These are phyloP conservation scores for Torymus aiolomorphi DNA, from an alignment of 2,888 invertebrate species.

Conservation along the genomic window DNA sequence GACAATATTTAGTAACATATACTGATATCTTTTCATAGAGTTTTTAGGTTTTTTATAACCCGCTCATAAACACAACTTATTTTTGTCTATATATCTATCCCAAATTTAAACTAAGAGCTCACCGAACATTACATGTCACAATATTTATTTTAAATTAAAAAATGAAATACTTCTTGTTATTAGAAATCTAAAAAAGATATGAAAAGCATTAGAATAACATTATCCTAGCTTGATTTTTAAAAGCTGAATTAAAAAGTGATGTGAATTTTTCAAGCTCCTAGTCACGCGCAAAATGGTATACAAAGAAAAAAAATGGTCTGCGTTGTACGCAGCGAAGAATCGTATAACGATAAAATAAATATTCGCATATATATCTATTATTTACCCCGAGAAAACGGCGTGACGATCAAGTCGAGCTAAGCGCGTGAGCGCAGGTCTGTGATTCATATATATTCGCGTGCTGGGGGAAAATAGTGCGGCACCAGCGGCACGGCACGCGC, in stretches of 20 bases:
- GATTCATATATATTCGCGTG: slow-evolving; percentile 48
- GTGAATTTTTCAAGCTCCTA: background rate
- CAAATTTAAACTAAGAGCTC: too few relatives aligned
- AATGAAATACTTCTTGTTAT: background rate
- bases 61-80: too few relatives aligned
- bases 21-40: too few relatives aligned
- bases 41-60: too few relatives aligned
- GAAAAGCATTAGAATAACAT: background rate
- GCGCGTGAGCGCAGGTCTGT: slow-evolving; percentile 50
- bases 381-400: slow-evolving; percentile 15
- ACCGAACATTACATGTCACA: too few relatives aligned
- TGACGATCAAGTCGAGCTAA: slow-evolving; percentile 50
- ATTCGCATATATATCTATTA: slow-evolving; percentile 34
- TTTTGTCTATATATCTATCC: too few relatives aligned
- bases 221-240: background rate
- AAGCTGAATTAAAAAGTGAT: background rate
- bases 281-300: slow-evolving; percentile 10
- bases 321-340: slow-evolving; percentile 38
- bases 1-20: too few relatives aligned
- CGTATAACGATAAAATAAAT: slow-evolving; percentile 40
- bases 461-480: slow-evolving; percentile 15
- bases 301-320: slow-evolving; percentile 25
- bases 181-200: background rate
- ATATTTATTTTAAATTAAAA: too few relatives aligned
- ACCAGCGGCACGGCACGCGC: slow-evolving; percentile 17